Evolutionary conservation across 2,113 vertebrate genomes (phyloP).

Genomic region (Nicator chloris): DNA sequence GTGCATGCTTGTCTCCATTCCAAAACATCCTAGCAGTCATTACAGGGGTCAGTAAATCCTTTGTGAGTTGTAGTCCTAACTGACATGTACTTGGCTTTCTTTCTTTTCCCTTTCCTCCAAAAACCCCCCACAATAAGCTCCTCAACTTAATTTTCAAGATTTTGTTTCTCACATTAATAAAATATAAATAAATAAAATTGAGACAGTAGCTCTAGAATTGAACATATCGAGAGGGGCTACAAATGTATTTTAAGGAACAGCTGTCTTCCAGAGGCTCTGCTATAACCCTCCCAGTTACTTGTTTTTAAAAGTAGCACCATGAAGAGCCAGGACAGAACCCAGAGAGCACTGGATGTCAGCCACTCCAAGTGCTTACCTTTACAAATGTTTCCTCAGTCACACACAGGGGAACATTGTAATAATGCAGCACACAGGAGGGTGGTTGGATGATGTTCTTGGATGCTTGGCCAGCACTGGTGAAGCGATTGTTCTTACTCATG

Average conservation of each 20-base stretch:
- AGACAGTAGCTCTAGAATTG: not conserved
- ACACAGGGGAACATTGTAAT: slow-evolving; percentile 91
- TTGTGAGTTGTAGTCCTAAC: not conserved
- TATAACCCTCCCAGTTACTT: not conserved
- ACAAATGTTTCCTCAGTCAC: slow-evolving; percentile 90
- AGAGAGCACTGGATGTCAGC: not conserved
- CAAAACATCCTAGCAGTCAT: not conserved
- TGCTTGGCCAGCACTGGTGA: slow-evolving; percentile 93
- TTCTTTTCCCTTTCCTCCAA: not conserved
- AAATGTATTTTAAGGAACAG: not conserved
- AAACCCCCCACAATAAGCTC: not conserved
- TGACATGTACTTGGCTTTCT: not conserved
- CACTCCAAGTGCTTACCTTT: slow-evolving; percentile 72
- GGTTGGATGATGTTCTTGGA: slow-evolving; percentile 98
- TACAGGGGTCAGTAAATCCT: not conserved
- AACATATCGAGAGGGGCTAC: not conserved
- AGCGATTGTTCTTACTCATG: slow-evolving; percentile 97
- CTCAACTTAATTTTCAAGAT: not conserved
- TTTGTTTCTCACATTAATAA: not conserved
- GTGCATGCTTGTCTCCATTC: not conserved
- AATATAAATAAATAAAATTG: not conserved
- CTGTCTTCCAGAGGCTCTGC: not conserved
- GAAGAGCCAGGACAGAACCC: not conserved
- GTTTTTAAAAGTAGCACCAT: not conserved
- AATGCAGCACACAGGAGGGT: slow-evolving; percentile 93